Evolutionary conservation across 2,888 invertebrate genomes (phyloP).

Genomic region (Thecophora atra): DNA sequence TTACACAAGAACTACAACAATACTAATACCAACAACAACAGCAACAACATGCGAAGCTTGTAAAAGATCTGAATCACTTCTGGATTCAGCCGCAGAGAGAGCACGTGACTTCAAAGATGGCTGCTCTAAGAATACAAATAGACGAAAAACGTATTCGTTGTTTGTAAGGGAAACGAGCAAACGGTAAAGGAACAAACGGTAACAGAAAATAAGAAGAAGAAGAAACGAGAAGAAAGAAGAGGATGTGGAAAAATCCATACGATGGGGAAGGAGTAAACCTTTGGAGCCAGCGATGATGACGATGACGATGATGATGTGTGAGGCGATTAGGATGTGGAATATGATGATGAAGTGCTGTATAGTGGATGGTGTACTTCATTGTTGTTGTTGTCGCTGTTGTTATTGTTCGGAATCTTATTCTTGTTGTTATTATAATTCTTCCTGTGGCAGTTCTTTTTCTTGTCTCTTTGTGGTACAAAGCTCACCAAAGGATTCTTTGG

Average conservation of each 20-base stretch:
- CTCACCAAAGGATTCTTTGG: not conserved
- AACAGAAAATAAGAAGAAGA: not conserved
- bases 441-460: too few species aligned
- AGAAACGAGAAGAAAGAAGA: not conserved
- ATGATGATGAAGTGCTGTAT: not conserved
- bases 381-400: slow-evolving; percentile 6
- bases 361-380: not conserved
- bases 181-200: not conserved
- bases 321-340: not conserved
- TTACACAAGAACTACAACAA: slow-evolving; percentile 5
- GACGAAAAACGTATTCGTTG: too few species aligned
- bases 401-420: not conserved
- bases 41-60: not conserved
- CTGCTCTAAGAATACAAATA: too few species aligned
- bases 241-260: not conserved
- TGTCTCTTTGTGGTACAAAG: not conserved
- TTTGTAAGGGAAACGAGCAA: not conserved
- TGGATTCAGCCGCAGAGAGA: slow-evolving; percentile 7
- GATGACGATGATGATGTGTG: not conserved
- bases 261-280: not conserved
- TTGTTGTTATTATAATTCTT: too few species aligned
- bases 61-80: slow-evolving; percentile 16
- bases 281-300: too few species aligned
- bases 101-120: not conserved
- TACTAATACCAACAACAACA: slow-evolving; percentile 4